These are phyloP conservation scores for Bugula neritina DNA, from an alignment of 2,888 invertebrate species.

Conservation along the genomic window DNA sequence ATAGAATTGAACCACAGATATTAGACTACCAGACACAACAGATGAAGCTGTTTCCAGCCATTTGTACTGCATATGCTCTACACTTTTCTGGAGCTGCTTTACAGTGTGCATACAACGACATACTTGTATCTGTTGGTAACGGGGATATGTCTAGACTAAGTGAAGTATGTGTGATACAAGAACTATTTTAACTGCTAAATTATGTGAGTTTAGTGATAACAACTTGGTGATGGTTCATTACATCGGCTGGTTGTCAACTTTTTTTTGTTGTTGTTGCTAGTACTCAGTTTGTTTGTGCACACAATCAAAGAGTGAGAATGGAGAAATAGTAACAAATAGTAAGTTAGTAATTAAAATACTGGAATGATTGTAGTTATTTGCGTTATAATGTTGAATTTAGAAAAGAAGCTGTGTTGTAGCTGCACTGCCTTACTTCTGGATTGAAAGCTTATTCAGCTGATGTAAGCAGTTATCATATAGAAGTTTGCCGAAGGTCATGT, in stretches of 20 bases:
- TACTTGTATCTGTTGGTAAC: slow-evolving; percentile 26
- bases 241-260: too few relatives aligned
- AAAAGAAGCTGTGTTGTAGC: too few relatives aligned
- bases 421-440: slow-evolving; percentile 85
- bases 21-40: slow-evolving; percentile 91
- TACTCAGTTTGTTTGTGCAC: too few relatives aligned
- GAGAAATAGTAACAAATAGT: too few relatives aligned
- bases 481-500: slow-evolving; percentile 80
- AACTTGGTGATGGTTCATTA: too few relatives aligned
- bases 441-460: slow-evolving; percentile 79
- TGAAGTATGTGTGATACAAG: slow-evolving; percentile 15
- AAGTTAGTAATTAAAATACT: too few relatives aligned
- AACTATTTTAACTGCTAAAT: too few relatives aligned
- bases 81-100: slow-evolving; percentile 57
- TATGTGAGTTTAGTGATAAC: too few relatives aligned
- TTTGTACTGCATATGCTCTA: slow-evolving; percentile 76
- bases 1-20: slow-evolving; percentile 82
- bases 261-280: too few relatives aligned
- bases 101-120: slow-evolving; percentile 35
- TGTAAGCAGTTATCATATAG: slow-evolving; percentile 70
- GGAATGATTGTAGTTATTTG: too few relatives aligned
- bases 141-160: slow-evolving; percentile 1
- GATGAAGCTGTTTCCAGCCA: slow-evolving; percentile 77
- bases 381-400: too few relatives aligned
- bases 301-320: too few relatives aligned